phyloP scores from a whole-genome alignment of 2,797 vertebrate genomes.

The Xenops minutus region DNA sequence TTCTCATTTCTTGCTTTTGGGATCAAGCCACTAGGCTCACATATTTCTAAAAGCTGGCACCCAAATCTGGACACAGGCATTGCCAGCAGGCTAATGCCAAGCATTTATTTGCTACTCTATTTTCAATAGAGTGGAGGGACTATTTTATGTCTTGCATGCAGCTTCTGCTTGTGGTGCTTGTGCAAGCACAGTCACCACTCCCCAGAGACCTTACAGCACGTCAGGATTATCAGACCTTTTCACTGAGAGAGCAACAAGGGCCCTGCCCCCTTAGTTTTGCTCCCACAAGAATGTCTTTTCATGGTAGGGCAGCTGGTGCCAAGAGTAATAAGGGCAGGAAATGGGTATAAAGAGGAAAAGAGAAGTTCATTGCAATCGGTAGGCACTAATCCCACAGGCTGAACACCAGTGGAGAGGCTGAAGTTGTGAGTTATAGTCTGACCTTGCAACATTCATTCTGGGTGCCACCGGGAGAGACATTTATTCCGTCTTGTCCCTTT shows the following conservation, averaged over 20 bases:
- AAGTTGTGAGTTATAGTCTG: fast-evolving
- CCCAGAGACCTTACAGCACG: background rate
- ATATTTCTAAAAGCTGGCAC: background rate
- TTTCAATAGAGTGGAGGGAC: constrained; percentile 3
- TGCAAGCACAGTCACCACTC: background rate
- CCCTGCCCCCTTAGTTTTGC: background rate
- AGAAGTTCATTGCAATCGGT: background rate
- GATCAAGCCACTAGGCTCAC: background rate
- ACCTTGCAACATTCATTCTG: background rate
- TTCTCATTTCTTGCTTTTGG: constrained; percentile 35
- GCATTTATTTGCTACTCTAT: constrained; percentile 15
- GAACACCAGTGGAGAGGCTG: fast-evolving
- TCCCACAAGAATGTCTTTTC: constrained; percentile 13
- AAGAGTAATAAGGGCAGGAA: constrained; percentile 33
- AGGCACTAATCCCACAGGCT: background rate
- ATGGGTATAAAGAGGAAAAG: background rate
- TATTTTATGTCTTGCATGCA: background rate
- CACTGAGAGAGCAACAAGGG: background rate
- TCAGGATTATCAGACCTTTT: background rate
- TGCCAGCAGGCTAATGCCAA: background rate
- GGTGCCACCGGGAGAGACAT: background rate
- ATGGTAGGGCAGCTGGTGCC: background rate
- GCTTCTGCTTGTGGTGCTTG: background rate
- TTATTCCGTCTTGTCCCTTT: background rate
- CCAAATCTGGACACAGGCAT: background rate